phyloP scores from a whole-genome alignment of 2,888 invertebrate genomes.

The Chouioia cunea region DNA sequence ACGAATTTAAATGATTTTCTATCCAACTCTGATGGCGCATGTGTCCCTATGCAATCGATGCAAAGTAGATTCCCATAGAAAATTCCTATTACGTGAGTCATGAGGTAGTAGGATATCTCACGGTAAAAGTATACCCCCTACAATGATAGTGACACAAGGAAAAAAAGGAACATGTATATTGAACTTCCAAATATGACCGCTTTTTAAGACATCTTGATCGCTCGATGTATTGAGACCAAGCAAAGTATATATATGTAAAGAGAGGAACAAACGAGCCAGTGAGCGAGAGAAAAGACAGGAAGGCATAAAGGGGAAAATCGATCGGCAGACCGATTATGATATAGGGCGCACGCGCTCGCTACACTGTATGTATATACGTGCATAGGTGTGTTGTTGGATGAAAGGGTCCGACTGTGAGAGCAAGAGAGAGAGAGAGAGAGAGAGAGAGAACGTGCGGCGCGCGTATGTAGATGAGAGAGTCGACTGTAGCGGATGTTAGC shows the following conservation, averaged over 20 bases:
- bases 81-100: no score
- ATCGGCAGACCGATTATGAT: slow-evolving; percentile 27
- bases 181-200: slow-evolving; percentile 9
- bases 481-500: slow-evolving; percentile 60
- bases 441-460: slow-evolving; percentile 40
- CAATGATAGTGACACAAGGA: no score
- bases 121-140: no score
- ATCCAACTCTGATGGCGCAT: slow-evolving; percentile 10
- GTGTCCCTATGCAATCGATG: neutral
- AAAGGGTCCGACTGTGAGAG: slow-evolving; percentile 33
- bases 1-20: slow-evolving; percentile 29
- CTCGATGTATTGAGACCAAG: no score
- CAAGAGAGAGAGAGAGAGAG: no score
- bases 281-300: slow-evolving; percentile 1
- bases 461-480: slow-evolving; percentile 59
- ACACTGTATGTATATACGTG: neutral
- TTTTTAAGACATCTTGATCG: slow-evolving; percentile 49
- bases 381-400: slow-evolving; percentile 42
- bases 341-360: neutral
- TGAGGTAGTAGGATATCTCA: no score
- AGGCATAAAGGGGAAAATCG: slow-evolving; percentile 1
- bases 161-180: neutral
- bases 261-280: neutral
- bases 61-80: neutral
- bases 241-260: no score